Evolutionary conservation across 2,113 vertebrate species (phyloP).

Genomic region (Callospermophilus lateralis): DNA sequence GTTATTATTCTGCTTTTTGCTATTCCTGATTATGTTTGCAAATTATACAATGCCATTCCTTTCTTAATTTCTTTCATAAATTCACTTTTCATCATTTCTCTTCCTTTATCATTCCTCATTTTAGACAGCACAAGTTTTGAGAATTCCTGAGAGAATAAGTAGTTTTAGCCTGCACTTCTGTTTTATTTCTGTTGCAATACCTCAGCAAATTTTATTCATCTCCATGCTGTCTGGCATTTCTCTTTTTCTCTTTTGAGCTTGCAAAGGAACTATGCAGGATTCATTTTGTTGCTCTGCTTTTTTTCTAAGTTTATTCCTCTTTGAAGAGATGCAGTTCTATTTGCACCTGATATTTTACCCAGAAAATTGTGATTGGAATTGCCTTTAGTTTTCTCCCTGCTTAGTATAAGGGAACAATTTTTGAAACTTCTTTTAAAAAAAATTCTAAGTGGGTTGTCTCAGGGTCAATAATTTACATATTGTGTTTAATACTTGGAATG

Average conservation of each 20-base stretch:
- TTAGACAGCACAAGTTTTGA: not conserved
- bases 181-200: conserved; percentile 54
- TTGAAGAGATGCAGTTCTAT: not conserved
- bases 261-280: not conserved
- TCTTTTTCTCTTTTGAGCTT: not conserved
- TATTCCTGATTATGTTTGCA: not conserved
- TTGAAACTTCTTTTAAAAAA: not conserved
- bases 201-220: conserved; percentile 32
- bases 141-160: conserved; percentile 23
- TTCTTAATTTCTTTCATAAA: not conserved
- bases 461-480: not conserved
- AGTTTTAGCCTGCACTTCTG: conserved; percentile 6
- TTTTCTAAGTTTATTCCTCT: conserved; percentile 27
- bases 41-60: not conserved
- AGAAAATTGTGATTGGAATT: not conserved
- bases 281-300: conserved; percentile 30
- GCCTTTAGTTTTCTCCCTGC: not conserved
- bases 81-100: not conserved
- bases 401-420: not conserved
- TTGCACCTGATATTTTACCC: not conserved
- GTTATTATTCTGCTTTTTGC: not conserved
- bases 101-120: not conserved
- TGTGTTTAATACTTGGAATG: not conserved
- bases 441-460: not conserved
- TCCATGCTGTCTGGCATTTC: conserved; percentile 40